Evolutionary conservation across 2,113 vertebrate genomes (phyloP).

Genomic region (Machaerirhynchus nigripectus): DNA sequence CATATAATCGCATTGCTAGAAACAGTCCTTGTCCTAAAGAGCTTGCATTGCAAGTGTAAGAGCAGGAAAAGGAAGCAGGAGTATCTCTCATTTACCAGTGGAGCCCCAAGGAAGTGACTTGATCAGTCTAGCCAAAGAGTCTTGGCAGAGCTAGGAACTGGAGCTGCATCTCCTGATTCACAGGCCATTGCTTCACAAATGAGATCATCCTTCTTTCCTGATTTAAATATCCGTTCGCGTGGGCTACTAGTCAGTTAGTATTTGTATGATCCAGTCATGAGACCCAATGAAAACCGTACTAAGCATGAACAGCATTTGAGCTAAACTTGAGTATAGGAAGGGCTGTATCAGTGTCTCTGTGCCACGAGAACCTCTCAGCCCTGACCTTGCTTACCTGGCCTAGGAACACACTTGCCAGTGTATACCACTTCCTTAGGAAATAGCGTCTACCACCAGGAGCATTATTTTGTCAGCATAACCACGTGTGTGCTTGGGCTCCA

Average conservation of each 20-base stretch:
- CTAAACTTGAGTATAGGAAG: not conserved
- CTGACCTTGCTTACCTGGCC: not conserved
- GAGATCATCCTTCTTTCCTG: not conserved
- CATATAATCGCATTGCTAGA: not conserved
- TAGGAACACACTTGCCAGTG: not conserved
- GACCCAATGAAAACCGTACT: not conserved
- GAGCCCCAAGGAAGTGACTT: slow-evolving; percentile 20
- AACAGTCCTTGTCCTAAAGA: not conserved
- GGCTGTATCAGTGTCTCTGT: not conserved
- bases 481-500: not conserved
- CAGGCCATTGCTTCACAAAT: slow-evolving; percentile 28
- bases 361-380: not conserved
- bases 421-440: not conserved
- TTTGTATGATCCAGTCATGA: not conserved
- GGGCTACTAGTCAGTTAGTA: not conserved
- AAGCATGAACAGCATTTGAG: not conserved
- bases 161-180: slow-evolving; percentile 17
- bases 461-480: not conserved
- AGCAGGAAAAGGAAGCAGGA: not conserved
- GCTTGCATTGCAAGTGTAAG: not conserved
- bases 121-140: not conserved
- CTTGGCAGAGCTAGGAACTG: not conserved
- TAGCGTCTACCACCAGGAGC: not conserved
- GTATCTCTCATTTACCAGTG: not conserved
- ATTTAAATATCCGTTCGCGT: not conserved